These are phyloP conservation scores for Sycophila sp. DNA, from an alignment of 1,140 invertebrate species.

Conservation along the genomic window DNA sequence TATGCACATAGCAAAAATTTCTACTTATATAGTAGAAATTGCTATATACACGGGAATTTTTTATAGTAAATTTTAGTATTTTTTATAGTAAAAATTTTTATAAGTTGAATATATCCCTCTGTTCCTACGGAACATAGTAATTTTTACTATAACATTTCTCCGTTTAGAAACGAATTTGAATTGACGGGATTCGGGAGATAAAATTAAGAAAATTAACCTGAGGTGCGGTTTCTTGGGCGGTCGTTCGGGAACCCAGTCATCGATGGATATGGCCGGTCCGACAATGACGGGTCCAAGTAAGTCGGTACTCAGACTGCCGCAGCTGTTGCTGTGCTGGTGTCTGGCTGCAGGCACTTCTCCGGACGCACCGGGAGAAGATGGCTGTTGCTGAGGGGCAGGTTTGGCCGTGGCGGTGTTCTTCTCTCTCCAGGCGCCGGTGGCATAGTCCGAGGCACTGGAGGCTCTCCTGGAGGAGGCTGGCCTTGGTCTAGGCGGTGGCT, in stretches of 20 bases:
- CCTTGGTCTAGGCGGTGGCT: constrained; percentile 69
- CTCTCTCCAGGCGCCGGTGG: constrained; percentile 62
- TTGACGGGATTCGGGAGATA: too few species aligned
- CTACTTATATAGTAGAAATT: too few species aligned
- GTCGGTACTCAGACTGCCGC: constrained; percentile 71
- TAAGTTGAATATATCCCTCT: too few species aligned
- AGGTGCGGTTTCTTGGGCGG: constrained; percentile 80
- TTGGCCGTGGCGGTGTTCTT: constrained; percentile 38
- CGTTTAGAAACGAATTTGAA: too few species aligned
- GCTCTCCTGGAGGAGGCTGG: constrained; percentile 70
- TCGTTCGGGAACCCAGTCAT: constrained; percentile 78
- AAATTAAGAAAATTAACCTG: too few species aligned
- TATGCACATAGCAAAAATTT: too few species aligned
- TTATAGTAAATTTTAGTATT: too few species aligned
- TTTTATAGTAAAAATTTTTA: too few species aligned
- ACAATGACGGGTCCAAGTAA: constrained; percentile 72
- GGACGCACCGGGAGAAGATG: neutral
- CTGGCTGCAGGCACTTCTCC: constrained; percentile 53
- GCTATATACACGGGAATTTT: too few species aligned
- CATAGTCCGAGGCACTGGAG: constrained; percentile 77
- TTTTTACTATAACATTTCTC: too few species aligned
- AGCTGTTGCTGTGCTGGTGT: constrained; percentile 72
- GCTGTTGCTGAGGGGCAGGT: neutral
- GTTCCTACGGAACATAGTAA: too few species aligned
- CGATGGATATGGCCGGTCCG: constrained; percentile 73